Conservation (phyloP, 1,140 invertebrate genomes). For the Gyrodactylus bullatarudis region DNA sequence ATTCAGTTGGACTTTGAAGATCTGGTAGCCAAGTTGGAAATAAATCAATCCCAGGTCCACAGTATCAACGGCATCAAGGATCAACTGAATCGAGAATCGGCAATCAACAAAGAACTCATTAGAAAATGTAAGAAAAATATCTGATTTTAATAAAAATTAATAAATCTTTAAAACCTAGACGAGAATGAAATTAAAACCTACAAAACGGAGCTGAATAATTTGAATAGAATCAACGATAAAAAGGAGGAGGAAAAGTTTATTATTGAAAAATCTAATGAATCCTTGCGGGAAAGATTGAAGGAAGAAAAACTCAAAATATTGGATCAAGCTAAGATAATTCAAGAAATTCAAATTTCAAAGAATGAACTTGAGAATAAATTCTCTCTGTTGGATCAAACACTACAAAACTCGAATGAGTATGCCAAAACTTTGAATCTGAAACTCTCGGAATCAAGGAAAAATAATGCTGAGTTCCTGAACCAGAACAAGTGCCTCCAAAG, state of each 20-base stretch:
- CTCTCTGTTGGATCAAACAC: neutral
- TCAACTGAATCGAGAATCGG: neutral
- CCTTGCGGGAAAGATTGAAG: neutral
- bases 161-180: neutral
- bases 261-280: neutral
- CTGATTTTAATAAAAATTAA: neutral
- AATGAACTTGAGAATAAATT: neutral
- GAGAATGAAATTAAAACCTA: neutral
- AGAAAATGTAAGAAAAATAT: neutral
- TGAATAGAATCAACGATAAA: neutral
- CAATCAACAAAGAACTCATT: neutral
- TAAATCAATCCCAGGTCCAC: neutral
- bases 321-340: neutral
- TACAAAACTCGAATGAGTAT: neutral
- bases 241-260: neutral
- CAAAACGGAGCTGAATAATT: neutral
- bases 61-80: no score
- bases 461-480: neutral
- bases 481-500: neutral
- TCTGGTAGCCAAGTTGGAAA: neutral
- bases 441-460: neutral
- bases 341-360: neutral
- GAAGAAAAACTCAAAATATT: neutral
- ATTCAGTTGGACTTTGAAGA: neutral
- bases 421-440: neutral